These are phyloP conservation scores for Pyrrhosoma nymphula DNA, from an alignment of 2,888 invertebrate genomes.

Conservation along the genomic window DNA sequence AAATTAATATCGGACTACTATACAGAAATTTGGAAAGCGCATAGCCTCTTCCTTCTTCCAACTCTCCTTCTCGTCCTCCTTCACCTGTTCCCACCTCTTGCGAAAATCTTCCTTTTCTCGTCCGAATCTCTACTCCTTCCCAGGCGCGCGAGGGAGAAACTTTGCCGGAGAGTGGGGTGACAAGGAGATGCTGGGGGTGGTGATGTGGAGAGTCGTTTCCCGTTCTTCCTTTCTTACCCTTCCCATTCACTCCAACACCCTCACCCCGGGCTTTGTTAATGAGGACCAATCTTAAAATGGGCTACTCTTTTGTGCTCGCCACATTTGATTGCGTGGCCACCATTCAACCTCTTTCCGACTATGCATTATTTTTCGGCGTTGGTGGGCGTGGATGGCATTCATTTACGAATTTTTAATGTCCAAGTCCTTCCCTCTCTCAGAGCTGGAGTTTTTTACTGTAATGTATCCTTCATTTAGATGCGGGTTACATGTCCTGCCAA, in stretches of 20 bases:
- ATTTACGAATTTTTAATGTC: neutral
- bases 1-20: too few species aligned
- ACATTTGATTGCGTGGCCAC: neutral
- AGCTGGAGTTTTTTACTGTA: neutral
- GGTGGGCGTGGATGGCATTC: neutral
- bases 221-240: neutral
- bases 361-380: neutral
- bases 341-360: neutral
- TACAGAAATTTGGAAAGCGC: too few species aligned
- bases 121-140: neutral
- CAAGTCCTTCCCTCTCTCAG: too few species aligned
- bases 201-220: neutral
- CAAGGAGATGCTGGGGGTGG: neutral
- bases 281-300: constrained; percentile 43
- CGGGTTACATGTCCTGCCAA: neutral
- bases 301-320: neutral
- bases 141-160: constrained; percentile 8
- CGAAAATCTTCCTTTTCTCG: neutral
- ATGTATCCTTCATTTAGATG: neutral
- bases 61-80: neutral
- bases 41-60: neutral
- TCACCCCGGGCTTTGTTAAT: neutral
- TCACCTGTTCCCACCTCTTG: neutral
- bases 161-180: neutral
- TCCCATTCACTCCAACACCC: neutral